Evolutionary conservation across 2,113 vertebrate genomes (phyloP).

Genomic region (Phaethon lepturus): DNA sequence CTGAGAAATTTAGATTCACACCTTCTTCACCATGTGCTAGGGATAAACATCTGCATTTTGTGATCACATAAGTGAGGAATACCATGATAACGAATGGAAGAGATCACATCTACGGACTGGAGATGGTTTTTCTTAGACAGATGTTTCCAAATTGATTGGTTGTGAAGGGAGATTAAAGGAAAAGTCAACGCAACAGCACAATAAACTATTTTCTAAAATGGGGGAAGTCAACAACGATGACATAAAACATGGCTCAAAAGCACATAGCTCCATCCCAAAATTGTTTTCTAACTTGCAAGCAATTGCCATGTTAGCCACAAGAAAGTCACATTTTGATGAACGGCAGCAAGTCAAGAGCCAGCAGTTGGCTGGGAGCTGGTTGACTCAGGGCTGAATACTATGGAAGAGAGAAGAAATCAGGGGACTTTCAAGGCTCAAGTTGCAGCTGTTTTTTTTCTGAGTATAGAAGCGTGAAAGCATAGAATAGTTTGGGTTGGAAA

Average conservation of each 20-base stretch:
- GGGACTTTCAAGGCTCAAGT: neutral
- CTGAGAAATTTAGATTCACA: neutral
- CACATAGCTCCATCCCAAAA: neutral
- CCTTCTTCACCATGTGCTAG: neutral
- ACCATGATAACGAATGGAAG: accelerated
- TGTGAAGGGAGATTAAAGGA: neutral
- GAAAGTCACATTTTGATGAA: neutral
- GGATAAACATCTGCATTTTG: neutral
- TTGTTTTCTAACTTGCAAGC: neutral
- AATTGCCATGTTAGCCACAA: neutral
- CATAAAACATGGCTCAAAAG: neutral
- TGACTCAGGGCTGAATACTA: neutral
- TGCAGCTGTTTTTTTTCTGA: neutral
- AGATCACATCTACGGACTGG: neutral
- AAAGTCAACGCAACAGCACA: neutral
- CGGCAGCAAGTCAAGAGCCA: neutral
- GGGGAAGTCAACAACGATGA: neutral
- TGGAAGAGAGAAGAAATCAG: accelerated
- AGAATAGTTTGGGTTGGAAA: too few relatives aligned
- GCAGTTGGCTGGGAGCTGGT: neutral
- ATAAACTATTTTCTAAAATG: neutral
- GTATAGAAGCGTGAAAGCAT: too few relatives aligned
- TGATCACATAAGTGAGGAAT: neutral
- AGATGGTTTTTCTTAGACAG: neutral
- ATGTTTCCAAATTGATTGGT: neutral